phyloP scores from a whole-genome alignment of 1,140 invertebrate species.

The Aphelenchoides avenae region DNA sequence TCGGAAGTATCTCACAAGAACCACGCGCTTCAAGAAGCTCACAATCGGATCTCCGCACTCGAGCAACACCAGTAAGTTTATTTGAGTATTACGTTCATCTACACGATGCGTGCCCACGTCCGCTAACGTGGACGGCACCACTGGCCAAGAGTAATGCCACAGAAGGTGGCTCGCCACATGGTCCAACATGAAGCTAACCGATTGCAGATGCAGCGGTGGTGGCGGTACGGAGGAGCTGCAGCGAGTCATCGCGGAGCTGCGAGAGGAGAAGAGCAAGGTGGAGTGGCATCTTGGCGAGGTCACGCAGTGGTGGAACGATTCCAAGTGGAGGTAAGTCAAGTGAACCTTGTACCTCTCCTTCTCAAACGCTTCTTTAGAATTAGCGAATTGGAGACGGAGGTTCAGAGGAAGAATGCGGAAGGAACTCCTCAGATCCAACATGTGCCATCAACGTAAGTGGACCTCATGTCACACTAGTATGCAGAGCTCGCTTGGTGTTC shows the following conservation, averaged over 20 bases:
- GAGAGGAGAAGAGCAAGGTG: constrained; percentile 23
- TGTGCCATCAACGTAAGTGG: constrained; percentile 2
- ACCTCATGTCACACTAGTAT: no score
- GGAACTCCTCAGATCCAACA: no score
- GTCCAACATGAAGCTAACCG: no score
- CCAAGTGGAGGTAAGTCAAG: constrained; percentile 33
- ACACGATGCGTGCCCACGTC: no score
- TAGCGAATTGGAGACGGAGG: constrained; percentile 21
- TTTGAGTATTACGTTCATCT: no score
- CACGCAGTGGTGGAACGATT: constrained; percentile 30
- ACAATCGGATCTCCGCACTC: constrained; percentile 30
- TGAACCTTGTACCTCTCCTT: constrained; percentile 6
- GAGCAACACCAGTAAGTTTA: no score
- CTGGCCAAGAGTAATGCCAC: no score
- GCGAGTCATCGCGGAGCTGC: background rate
- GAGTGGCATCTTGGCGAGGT: constrained; percentile 31
- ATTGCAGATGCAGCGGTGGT: no score
- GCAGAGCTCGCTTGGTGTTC: no score
- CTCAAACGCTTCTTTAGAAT: constrained; percentile 5
- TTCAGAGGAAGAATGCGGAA: no score
- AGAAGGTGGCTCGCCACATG: no score
- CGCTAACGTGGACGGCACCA: no score
- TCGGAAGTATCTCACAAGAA: constrained; percentile 34
- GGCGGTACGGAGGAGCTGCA: background rate
- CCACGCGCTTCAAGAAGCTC: constrained; percentile 30